Percentiles rank a stretch among this genome's conserved stretches.
Evolutionary conservation across 2,113 vertebrate genomes (phyloP).

Genomic region (Caranx ignobilis): DNA sequence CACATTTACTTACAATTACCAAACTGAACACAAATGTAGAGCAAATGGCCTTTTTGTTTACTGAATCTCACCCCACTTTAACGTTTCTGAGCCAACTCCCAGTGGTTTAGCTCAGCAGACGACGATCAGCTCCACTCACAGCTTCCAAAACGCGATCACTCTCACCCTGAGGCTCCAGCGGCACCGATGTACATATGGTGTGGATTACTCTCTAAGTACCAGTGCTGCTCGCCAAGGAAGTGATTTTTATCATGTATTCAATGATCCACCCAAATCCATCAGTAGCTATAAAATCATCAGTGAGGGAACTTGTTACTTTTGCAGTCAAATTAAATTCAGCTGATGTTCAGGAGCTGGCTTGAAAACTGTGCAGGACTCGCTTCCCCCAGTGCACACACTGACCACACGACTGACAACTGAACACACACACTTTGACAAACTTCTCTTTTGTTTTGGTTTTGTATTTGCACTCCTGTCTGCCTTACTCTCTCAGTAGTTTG

Average conservation of each 20-base stretch:
- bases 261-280: conserved; percentile 9
- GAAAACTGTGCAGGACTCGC: no score
- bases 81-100: conserved; percentile 45
- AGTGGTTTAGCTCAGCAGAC: conserved; percentile 31
- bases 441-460: no score
- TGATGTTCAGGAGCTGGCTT: background rate
- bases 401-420: no score
- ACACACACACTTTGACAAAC: no score
- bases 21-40: conserved; percentile 23
- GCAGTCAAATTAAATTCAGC: background rate
- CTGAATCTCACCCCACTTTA: conserved; percentile 36
- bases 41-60: conserved; percentile 28
- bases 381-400: no score
- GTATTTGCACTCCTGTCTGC: no score
- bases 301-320: background rate
- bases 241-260: conserved; percentile 17
- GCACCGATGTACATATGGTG: conserved; percentile 63
- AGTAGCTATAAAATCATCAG: conserved; percentile 11
- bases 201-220: conserved; percentile 65
- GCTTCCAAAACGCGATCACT: conserved; percentile 49
- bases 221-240: conserved; percentile 8
- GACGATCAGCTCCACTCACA: conserved; percentile 28
- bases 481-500: no score
- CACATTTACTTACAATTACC: conserved; percentile 4
- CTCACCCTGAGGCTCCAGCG: conserved; percentile 40